Evolutionary conservation across 2,113 vertebrate species (phyloP), one percentile per base, ranked within the genome.

Genomic region (Gymnocephalus cernua): DNA sequence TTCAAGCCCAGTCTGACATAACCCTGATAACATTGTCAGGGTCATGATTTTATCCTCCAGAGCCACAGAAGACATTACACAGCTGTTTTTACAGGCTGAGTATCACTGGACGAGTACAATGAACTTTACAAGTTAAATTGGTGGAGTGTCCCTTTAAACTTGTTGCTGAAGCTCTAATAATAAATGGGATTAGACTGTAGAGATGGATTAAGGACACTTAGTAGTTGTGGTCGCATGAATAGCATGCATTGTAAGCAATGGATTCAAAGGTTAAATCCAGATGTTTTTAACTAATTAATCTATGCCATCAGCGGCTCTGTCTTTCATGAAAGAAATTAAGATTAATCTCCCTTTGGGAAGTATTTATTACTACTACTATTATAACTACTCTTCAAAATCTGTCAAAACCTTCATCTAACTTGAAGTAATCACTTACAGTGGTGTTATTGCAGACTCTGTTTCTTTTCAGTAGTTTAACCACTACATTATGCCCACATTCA

Each of bases 401-500:
- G 61, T 71, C 72, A 47, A 38, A 84, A 76, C 6, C 54, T 79
- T 53, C 15, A 18, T 83, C 64, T 56, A 32, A 72, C 70, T 71
- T 66, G 23, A 79, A 81, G 74, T 72, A 76, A 73, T 18, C 50
- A 54, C 51, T 53, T 41, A 58, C 57, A 70, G 29, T 41, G 15
- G 13, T 71, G 3, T 71, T 45, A 67, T 74, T 90, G 5, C 64
- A 69, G 81, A 66, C 44, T 15, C 61, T 75, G 66, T 77, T 84
- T 77, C 23, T 38, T 59, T 79, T 79, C 1, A 74, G 77, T 18
- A 45, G 59, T 79, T 74, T 66, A 72, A 80, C 75, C 53, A 50
- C 48, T 27, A 58, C 41, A 84, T 82, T 54, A 38, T 13, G 61
- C 73, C 66, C 74, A 73, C 71, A 84, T 85, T 88, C 80, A 62